These are phyloP conservation scores for Mormoops blainvillei DNA, from an alignment of 2,113 vertebrate genomes.

Conservation along the genomic window DNA sequence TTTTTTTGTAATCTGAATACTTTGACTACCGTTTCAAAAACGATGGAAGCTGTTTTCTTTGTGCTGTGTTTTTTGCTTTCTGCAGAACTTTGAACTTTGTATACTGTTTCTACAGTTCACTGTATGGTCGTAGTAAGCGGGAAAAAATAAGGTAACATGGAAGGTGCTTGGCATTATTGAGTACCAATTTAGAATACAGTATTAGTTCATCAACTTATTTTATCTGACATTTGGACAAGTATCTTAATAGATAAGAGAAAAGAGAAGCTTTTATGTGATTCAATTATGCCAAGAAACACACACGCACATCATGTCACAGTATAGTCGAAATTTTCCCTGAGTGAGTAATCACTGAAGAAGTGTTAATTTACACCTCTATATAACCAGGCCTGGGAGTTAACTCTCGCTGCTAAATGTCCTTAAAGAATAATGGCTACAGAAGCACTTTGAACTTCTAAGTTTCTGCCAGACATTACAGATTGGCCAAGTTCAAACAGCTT, in stretches of 20 bases:
- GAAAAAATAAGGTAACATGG: neutral
- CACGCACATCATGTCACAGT: neutral
- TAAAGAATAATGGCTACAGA: neutral
- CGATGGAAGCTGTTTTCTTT: neutral
- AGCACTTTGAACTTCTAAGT: neutral
- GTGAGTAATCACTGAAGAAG: neutral
- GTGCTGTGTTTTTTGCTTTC: neutral
- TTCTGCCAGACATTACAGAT: neutral
- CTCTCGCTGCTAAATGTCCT: neutral
- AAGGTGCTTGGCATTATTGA: conserved; percentile 16
- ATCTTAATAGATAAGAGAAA: conserved; percentile 24
- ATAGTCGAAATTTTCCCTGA: neutral
- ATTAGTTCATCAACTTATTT: conserved; percentile 49
- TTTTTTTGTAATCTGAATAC: neutral
- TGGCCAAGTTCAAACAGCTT: neutral
- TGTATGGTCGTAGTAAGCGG: neutral
- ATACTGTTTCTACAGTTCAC: neutral
- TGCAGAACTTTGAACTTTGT: conserved; percentile 23
- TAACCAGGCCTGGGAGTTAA: neutral
- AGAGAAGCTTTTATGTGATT: conserved; percentile 40
- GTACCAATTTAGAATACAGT: conserved; percentile 4
- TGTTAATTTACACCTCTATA: neutral
- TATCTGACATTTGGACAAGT: conserved; percentile 58
- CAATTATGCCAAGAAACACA: conserved; percentile 20
- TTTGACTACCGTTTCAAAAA: neutral